Conservation (phyloP, 2,888 invertebrate genomes). For the Eretmocerus hayati region DNA sequence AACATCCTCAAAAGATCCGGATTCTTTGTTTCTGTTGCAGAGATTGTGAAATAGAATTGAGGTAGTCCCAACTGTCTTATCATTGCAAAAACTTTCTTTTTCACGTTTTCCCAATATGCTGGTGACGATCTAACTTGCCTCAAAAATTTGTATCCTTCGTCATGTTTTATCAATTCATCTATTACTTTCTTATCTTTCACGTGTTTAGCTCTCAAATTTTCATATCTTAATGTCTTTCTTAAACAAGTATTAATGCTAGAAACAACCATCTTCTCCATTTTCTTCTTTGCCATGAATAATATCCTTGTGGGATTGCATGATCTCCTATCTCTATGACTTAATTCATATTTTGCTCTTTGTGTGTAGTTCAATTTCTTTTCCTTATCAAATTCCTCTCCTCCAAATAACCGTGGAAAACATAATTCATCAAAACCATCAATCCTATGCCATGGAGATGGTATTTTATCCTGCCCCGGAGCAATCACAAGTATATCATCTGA, state of each 20-base stretch:
- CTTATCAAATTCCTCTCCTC: conserved; percentile 9
- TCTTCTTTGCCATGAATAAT: conserved; percentile 9
- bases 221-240: background rate
- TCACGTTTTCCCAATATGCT: conserved; percentile 12
- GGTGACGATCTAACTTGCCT: conserved; percentile 11
- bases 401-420: conserved; percentile 28
- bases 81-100: conserved; percentile 10
- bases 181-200: background rate
- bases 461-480: conserved; percentile 29
- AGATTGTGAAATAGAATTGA: conserved; percentile 12
- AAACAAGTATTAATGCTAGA: conserved; percentile 4
- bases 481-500: conserved; percentile 18
- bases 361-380: conserved; percentile 7
- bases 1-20: conserved; percentile 17
- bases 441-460: conserved; percentile 26
- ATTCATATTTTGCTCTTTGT: conserved; percentile 13
- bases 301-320: conserved; percentile 5
- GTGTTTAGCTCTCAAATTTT: background rate
- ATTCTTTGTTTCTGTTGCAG: conserved; percentile 14
- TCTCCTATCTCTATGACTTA: conserved; percentile 8
- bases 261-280: background rate
- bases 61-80: conserved; percentile 16
- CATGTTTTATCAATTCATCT: conserved; percentile 2
- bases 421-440: conserved; percentile 26
- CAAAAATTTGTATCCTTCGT: conserved; percentile 15